A percentile compares a stretch with the other conserved stretches of the same genome.
These are phyloP conservation scores for Ophion costatus DNA, from an alignment of 2,888 invertebrate species.

Conservation along the genomic window DNA sequence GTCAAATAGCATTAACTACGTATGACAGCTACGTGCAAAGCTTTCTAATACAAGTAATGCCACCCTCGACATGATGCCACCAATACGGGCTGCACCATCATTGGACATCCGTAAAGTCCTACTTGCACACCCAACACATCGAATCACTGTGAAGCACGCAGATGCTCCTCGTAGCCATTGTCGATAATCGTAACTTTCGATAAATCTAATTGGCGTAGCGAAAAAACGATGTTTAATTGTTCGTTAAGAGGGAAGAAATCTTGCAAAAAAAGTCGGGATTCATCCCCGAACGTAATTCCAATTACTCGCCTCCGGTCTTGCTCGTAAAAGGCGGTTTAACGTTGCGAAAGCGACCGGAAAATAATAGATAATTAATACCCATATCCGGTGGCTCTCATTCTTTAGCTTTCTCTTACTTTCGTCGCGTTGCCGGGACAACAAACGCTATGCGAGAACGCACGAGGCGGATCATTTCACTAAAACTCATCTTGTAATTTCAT, in stretches of 20 bases:
- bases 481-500: conserved; percentile 69
- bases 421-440: conserved; percentile 39
- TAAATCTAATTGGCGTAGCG: neutral
- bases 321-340: neutral
- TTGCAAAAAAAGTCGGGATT: conserved; percentile 11
- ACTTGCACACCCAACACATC: neutral
- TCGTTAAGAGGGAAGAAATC: conserved; percentile 11
- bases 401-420: neutral
- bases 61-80: no score
- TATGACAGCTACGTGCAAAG: no score
- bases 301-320: neutral
- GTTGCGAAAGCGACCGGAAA: conserved; percentile 56
- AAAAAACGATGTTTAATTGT: conserved; percentile 5
- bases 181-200: neutral
- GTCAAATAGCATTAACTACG: no score
- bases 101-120: no score
- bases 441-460: conserved; percentile 32
- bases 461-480: conserved; percentile 64
- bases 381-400: conserved; percentile 47
- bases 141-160: neutral
- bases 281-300: conserved; percentile 16
- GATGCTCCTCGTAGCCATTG: neutral
- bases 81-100: no score
- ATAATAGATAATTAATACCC: conserved; percentile 65
- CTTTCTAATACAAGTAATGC: no score